Base-by-base conservation (phyloP, 2,888 invertebrate species). In the Erebia aethiops region DNA sequence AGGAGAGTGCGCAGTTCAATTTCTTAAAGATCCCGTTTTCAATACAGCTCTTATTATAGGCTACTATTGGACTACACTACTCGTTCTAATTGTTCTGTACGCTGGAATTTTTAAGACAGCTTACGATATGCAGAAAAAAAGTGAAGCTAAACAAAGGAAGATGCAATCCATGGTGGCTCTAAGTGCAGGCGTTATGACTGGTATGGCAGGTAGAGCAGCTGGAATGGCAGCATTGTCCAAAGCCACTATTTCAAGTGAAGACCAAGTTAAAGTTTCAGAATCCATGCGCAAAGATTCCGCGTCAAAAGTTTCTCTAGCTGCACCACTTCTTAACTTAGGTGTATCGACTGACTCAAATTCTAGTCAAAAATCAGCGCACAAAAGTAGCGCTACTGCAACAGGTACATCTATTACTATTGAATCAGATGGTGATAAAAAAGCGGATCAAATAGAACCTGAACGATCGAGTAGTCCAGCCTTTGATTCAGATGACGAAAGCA, bases 81-180 rank as follows among this genome's bases (percentile, higher is more conserved):
- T 98, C 70, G 98, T 99, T 56, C 95, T 99, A 74, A 98, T 99
- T 84, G 96, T 98, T 71, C 94, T 99, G 11, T 99, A 99, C 87
- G 98, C 98, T 63, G 99, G 99, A 11, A 99, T 99, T 82, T 99
- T 99, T 88, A 98, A 98, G 86, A 99, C 98, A 54, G 99, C 99
- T 8, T 98, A 98, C 84, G 98, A 98, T 79, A 98, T 99, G 97
- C 99, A 99, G 87, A 98, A 98, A 86, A 98, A 98, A 85, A 98
- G 99, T 79, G 98, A 98, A 90, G 98, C 98, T 0, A 99, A 99
- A 80, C 98, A 99, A 83, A 95, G 98, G 46, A 98, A 99, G 89
- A 97, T 98, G 97, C 98, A 98, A 81, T 97, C 97, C 9, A 98
- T 98, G 97, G 98, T 98, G 11, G 98, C 98, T 0, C 88, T 98